phyloP scores from a whole-genome alignment of 2,888 invertebrate genomes.

The Leucophora obtusa region DNA sequence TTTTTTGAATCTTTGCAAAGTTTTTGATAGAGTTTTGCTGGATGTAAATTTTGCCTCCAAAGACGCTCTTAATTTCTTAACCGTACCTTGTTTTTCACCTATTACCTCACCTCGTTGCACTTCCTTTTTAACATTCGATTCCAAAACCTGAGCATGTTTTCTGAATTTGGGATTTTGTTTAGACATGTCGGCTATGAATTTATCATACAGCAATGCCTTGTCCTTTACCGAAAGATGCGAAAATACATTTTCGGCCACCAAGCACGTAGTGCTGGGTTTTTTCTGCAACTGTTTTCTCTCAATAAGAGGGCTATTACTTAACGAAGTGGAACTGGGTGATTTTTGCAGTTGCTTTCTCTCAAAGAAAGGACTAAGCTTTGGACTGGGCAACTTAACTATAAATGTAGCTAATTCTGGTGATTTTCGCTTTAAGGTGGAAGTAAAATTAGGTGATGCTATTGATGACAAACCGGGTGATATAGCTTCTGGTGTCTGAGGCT shows the following conservation, averaged over 20 bases:
- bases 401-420: slow-evolving; percentile 50
- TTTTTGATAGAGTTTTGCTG: slow-evolving; percentile 29
- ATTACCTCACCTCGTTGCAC: slow-evolving; percentile 69
- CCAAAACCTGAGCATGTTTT: slow-evolving; percentile 67
- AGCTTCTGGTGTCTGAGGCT: slow-evolving; percentile 32
- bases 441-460: slow-evolving; percentile 32
- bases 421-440: slow-evolving; percentile 38
- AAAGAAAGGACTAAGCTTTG: slow-evolving; percentile 63
- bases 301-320: not conserved
- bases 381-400: slow-evolving; percentile 55
- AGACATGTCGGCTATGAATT: slow-evolving; percentile 73
- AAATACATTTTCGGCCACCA: slow-evolving; percentile 74
- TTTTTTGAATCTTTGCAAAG: slow-evolving; percentile 28
- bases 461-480: slow-evolving; percentile 24
- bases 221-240: slow-evolving; percentile 75
- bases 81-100: slow-evolving; percentile 70
- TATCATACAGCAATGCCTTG: slow-evolving; percentile 73
- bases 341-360: slow-evolving; percentile 39
- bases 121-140: slow-evolving; percentile 68
- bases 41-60: slow-evolving; percentile 69
- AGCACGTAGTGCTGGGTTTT: slow-evolving; percentile 66
- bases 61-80: slow-evolving; percentile 69
- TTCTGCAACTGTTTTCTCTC: slow-evolving; percentile 37
- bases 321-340: slow-evolving; percentile 46
- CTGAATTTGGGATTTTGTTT: slow-evolving; percentile 72